Evolutionary conservation across 2,113 vertebrate species (phyloP).

Genomic region (Plotosus lineatus): DNA sequence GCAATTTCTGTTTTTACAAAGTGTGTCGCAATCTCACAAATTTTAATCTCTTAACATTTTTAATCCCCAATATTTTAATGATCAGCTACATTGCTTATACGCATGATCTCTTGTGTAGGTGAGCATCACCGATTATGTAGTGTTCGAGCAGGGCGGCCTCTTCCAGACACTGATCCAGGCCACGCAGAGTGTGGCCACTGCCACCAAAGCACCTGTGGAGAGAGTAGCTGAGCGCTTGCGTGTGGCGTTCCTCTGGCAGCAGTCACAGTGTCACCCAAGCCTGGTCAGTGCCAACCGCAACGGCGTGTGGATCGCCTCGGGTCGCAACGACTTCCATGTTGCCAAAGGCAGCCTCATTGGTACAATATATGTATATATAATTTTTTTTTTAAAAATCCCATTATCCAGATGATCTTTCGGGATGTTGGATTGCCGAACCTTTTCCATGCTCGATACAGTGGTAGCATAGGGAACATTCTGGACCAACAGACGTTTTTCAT

Average conservation of each 20-base stretch:
- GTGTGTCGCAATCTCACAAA: too few relatives aligned
- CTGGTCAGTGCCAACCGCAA: constrained; percentile 84
- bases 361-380: too few relatives aligned
- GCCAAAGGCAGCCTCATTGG: constrained; percentile 89
- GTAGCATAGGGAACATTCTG: background rate
- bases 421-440: background rate
- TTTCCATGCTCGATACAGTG: background rate
- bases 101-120: constrained; percentile 71
- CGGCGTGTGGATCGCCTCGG: constrained; percentile 93
- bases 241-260: constrained; percentile 91
- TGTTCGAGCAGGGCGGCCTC: constrained; percentile 92
- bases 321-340: constrained; percentile 91
- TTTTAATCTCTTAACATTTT: too few relatives aligned
- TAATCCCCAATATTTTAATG: too few relatives aligned
- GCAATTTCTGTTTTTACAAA: too few relatives aligned
- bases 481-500: background rate
- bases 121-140: constrained; percentile 95
- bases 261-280: constrained; percentile 89
- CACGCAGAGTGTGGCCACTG: constrained; percentile 88
- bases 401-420: background rate
- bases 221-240: constrained; percentile 87
- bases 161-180: constrained; percentile 94
- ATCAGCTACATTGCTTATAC: background rate
- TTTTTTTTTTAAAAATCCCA: background rate
- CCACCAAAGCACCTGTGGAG: constrained; percentile 87